These are phyloP conservation scores for Pteropus alecto DNA, from an alignment of 2,113 vertebrate species.

Conservation along the genomic window DNA sequence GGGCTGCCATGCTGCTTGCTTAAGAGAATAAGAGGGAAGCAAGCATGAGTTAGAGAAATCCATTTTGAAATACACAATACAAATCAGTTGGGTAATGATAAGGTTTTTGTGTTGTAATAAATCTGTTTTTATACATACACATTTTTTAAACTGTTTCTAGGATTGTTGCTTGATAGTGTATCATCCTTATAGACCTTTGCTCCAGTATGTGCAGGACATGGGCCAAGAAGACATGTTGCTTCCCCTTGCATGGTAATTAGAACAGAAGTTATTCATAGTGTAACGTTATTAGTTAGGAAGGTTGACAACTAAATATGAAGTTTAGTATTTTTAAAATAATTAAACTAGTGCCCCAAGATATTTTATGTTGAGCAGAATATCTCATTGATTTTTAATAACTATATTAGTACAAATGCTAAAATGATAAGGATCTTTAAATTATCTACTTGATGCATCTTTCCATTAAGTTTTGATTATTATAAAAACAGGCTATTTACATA, in stretches of 20 bases:
- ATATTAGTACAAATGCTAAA: conserved; percentile 40
- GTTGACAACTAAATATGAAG: conserved; percentile 15
- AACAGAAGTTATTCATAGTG: conserved; percentile 65
- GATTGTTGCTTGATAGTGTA: conserved; percentile 99
- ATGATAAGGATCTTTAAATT: conserved; percentile 39
- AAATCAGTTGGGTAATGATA: conserved; percentile 63
- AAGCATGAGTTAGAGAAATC: conserved; percentile 64
- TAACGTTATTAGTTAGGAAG: conserved; percentile 55
- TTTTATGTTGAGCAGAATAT: conserved; percentile 35
- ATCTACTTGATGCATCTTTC: neutral
- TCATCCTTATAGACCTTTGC: conserved; percentile 97
- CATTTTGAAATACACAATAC: conserved; percentile 64
- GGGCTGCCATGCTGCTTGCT: conserved; percentile 64
- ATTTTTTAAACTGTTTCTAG: conserved; percentile 84
- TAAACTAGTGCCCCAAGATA: conserved; percentile 34
- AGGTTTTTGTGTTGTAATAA: conserved; percentile 69
- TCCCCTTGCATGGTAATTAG: conserved; percentile 95
- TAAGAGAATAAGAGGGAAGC: conserved; percentile 44
- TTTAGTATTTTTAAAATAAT: conserved; percentile 48
- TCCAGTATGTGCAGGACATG: conserved; percentile 99
- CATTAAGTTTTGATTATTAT: conserved; percentile 45
- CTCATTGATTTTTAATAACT: conserved; percentile 31
- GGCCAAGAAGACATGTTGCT: conserved; percentile 99
- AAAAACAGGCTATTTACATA: conserved; percentile 11
- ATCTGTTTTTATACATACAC: conserved; percentile 75